A percentile compares a stretch with the other conserved stretches of the same genome.
Conservation (phyloP, 2,797 vertebrate species). For the Craterocephalus amniculus region DNA sequence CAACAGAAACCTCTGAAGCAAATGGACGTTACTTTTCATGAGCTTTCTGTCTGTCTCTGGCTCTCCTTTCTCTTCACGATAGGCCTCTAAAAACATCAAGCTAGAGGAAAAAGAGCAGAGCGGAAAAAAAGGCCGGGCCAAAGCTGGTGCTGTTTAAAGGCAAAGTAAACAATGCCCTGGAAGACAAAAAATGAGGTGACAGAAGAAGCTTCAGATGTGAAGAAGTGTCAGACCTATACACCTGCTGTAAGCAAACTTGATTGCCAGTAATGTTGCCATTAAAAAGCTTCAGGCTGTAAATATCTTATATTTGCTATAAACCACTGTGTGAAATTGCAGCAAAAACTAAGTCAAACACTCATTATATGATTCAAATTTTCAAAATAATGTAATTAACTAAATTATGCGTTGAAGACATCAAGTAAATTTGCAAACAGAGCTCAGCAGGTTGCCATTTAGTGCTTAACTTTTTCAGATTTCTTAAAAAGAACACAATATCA, state of each 20-base stretch:
- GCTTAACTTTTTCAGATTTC: background rate
- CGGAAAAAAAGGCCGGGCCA: constrained; percentile 57
- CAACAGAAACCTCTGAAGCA: constrained; percentile 31
- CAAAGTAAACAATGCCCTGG: constrained; percentile 56
- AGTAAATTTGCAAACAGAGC: background rate
- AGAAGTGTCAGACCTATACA: background rate
- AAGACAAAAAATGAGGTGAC: constrained; percentile 32
- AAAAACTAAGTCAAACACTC: background rate
- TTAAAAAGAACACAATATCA: background rate
- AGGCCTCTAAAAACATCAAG: constrained; percentile 50
- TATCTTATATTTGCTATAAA: background rate
- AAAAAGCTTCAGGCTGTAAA: background rate
- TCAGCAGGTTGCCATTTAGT: background rate
- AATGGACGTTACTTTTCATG: constrained; percentile 34
- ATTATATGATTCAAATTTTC: background rate
- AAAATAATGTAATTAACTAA: background rate
- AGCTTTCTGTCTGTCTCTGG: constrained; percentile 36
- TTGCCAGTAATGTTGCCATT: background rate
- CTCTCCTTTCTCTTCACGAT: constrained; percentile 23
- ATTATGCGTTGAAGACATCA: background rate
- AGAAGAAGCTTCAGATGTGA: constrained; percentile 10
- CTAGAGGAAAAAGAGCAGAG: constrained; percentile 58
- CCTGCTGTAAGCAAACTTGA: background rate
- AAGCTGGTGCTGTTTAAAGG: constrained; percentile 41
- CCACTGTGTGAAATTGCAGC: background rate